Evolutionary conservation across 2,113 vertebrate genomes (phyloP).

Genomic region (Gracilinanus agilis): DNA sequence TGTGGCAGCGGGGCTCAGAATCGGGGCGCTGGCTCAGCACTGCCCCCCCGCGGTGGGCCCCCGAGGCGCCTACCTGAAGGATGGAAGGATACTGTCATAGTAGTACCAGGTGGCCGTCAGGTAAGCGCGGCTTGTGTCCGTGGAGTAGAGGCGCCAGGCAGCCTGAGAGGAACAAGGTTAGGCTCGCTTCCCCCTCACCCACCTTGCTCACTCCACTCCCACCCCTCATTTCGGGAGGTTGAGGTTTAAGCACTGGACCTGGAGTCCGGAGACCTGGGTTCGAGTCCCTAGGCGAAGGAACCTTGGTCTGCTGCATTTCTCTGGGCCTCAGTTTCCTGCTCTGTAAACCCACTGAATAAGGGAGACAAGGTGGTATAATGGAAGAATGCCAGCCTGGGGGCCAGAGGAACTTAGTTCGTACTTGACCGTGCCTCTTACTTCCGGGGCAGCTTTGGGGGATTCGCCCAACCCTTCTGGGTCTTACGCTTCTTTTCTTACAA

Average conservation of each 20-base stretch:
- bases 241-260: neutral
- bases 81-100: constrained; percentile 97
- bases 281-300: constrained; percentile 14
- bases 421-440: neutral
- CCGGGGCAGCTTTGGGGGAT: neutral
- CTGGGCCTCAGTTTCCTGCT: neutral
- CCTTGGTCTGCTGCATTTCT: neutral
- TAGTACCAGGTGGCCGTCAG: constrained; percentile 98
- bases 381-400: neutral
- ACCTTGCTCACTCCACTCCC: neutral
- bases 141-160: constrained; percentile 98
- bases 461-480: neutral
- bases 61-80: constrained; percentile 92
- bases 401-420: neutral
- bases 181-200: constrained; percentile 1
- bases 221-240: neutral
- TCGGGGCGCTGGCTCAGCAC: constrained; percentile 8
- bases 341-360: neutral
- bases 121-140: constrained; percentile 92
- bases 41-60: neutral
- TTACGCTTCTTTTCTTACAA: constrained; percentile 12
- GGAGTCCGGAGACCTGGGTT: constrained; percentile 14
- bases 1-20: neutral
- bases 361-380: neutral
- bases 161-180: constrained; percentile 83